A percentile compares a stretch with the other conserved stretches of the same genome.
phyloP scores from a whole-genome alignment of 2,888 invertebrate genomes.

The Abrostola tripartita region DNA sequence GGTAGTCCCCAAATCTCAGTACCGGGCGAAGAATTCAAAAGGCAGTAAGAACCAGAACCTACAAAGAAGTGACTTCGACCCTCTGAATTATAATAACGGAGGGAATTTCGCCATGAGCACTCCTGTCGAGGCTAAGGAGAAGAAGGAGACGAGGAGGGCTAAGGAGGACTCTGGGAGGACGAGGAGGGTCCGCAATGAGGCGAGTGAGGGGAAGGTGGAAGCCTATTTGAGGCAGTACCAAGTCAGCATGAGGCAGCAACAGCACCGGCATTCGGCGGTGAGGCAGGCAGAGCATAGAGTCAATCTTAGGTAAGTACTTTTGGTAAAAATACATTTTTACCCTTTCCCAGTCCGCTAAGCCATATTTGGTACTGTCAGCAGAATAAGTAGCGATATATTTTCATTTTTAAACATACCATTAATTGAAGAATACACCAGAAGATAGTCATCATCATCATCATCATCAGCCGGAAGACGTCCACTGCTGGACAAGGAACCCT shows the following conservation, averaged over 20 bases:
- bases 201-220: constrained; percentile 82
- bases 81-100: constrained; percentile 90
- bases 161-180: constrained; percentile 68
- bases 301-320: constrained; percentile 75
- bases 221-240: constrained; percentile 85
- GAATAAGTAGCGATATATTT: no score
- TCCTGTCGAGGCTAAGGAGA: constrained; percentile 64
- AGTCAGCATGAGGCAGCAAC: constrained; percentile 84
- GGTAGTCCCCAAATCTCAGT: constrained; percentile 83
- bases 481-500: no score
- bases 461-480: no score
- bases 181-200: constrained; percentile 68
- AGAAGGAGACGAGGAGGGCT: constrained; percentile 68
- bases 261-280: constrained; percentile 83
- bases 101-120: constrained; percentile 78
- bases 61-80: constrained; percentile 88
- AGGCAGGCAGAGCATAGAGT: constrained; percentile 85
- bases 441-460: no score
- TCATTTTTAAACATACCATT: no score
- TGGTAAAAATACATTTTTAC: neutral
- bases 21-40: constrained; percentile 68
- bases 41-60: constrained; percentile 61
- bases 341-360: no score
- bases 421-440: no score
- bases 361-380: no score